A percentile compares a stretch with the other conserved stretches of the same genome.
Evolutionary conservation across 2,113 vertebrate species (phyloP).

Genomic region (Urocitellus parryii): DNA sequence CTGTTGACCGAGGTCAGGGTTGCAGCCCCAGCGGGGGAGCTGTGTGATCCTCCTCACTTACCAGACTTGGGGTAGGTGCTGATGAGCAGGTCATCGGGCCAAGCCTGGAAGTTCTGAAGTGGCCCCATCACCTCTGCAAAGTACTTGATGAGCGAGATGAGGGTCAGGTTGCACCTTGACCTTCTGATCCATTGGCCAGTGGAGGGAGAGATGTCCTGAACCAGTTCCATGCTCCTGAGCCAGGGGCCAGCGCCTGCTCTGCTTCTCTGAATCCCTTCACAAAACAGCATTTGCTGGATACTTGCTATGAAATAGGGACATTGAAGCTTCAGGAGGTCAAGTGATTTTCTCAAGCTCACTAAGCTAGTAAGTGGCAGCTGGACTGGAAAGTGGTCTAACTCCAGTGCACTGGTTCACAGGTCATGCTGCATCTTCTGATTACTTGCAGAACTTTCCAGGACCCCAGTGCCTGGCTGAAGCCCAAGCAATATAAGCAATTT

Average conservation of each 20-base stretch:
- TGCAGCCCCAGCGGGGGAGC: not conserved
- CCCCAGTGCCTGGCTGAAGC: not conserved
- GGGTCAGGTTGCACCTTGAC: no score
- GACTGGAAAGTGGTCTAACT: no score
- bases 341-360: fast-evolving
- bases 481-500: not conserved
- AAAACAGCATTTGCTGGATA: not conserved
- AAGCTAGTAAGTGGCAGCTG: not conserved
- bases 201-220: slow-evolving; percentile 78
- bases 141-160: slow-evolving; percentile 64
- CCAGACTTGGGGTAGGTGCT: slow-evolving; percentile 81
- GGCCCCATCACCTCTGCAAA: slow-evolving; percentile 71
- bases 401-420: not conserved
- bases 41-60: slow-evolving; percentile 40
- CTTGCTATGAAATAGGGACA: not conserved
- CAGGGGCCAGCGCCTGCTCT: not conserved
- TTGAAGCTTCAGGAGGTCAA: not conserved
- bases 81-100: slow-evolving; percentile 76
- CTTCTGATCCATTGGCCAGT: not conserved
- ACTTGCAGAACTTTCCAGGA: not conserved
- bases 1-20: not conserved
- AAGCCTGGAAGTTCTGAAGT: slow-evolving; percentile 66
- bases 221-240: slow-evolving; percentile 83
- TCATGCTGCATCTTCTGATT: not conserved
- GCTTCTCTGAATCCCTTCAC: not conserved